Evolutionary conservation across 2,113 vertebrate species (phyloP), one percentile per base, ranked within the genome.

Genomic region (Paramisgurnus dabryanus): DNA sequence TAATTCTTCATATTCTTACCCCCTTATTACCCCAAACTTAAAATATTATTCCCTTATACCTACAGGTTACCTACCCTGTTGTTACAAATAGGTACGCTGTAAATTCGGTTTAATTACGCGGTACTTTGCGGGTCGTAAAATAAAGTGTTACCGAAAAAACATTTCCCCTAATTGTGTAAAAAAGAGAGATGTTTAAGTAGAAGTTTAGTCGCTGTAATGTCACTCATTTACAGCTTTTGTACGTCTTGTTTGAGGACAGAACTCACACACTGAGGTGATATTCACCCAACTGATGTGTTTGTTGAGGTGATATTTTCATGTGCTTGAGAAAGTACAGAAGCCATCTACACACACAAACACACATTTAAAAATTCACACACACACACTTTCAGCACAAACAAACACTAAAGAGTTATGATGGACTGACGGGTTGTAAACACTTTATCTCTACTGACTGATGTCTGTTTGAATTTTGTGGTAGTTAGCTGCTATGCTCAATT

Each of bases 381-480:
- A 58, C 67, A 57, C 1, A 6, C 27, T 4, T 18, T 55, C n/a
- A 40, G 55, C 50, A 55, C 49, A 55, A 40, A 43, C 13, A 49
- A 63, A 67, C 18, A 43, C 67, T 61, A 22, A 64, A 40, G 57
- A 40, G 41, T 18, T 22, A 10, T 57, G 78, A 79, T 76, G 67
- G 67, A 78, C 39, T 27, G 68, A 49, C 13, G 27, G 17, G 50
- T 34, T 72, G 53, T 72, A 72, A 72, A 72, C 69, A 12, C 50
- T 69, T 66, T 61, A 60, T 50, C 66, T 76, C 13, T 67, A 39
- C 50, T 80, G 70, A 76, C 17, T 69, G 50, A 81, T 67, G 63
- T 65, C 58, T 55, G 47, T 71, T 65, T 83, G 72, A 27, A 11
- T 45, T 45, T 47, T 80, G 67, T 78, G 63, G 68, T 78, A 74